These are phyloP conservation scores for Chloroclystis v-ata DNA, from an alignment of 2,888 invertebrate species.

Conservation along the genomic window DNA sequence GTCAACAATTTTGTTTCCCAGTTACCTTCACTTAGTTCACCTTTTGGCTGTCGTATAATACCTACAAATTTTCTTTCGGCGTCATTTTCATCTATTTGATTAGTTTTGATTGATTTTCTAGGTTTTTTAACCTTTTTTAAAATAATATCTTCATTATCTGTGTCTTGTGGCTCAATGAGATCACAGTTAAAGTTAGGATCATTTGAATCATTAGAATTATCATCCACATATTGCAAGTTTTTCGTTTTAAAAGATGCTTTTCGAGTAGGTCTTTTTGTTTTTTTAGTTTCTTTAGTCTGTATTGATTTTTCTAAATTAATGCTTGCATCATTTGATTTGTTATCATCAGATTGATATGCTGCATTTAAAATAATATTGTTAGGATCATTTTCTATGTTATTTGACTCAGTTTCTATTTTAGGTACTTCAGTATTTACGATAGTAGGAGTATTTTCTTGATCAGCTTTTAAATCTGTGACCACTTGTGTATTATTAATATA, in stretches of 20 bases:
- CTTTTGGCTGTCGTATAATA: constrained; percentile 24
- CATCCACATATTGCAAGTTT: background rate
- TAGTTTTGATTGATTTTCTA: constrained; percentile 2
- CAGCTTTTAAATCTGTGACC: background rate
- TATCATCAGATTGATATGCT: constrained; percentile 1
- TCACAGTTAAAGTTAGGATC: constrained; percentile 8
- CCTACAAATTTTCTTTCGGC: constrained; percentile 12
- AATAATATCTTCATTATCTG: constrained; percentile 1
- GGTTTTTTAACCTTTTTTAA: background rate
- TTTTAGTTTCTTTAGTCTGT: background rate
- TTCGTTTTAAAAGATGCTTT: background rate
- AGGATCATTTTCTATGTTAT: background rate
- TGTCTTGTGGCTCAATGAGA: background rate
- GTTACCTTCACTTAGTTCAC: constrained; percentile 44
- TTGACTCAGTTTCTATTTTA: background rate
- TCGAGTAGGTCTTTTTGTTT: background rate
- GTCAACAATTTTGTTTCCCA: constrained; percentile 52
- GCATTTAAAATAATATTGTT: background rate
- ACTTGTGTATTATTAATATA: background rate
- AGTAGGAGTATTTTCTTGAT: background rate
- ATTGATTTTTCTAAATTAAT: background rate
- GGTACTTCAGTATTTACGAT: background rate
- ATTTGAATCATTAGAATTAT: background rate
- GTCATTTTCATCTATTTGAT: constrained; percentile 10
- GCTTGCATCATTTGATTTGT: background rate